These are phyloP conservation scores for Diorhabda elongata DNA, from an alignment of 1,140 invertebrate genomes.

Conservation along the genomic window DNA sequence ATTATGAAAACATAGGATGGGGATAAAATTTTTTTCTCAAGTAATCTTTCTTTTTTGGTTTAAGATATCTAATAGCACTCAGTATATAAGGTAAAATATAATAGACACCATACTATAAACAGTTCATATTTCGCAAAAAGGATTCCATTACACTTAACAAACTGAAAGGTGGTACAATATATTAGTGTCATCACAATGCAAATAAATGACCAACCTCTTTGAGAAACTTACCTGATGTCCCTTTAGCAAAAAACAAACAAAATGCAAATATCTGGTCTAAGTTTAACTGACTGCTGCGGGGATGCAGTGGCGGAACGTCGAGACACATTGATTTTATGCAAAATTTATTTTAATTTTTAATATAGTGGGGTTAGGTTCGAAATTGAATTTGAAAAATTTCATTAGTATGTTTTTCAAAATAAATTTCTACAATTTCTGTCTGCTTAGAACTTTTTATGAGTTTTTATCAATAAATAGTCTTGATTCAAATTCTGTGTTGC, in stretches of 20 bases:
- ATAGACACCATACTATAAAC: conserved; percentile 15
- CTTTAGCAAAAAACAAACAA: conserved; percentile 14
- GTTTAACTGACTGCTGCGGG: conserved; percentile 11
- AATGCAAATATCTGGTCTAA: conserved; percentile 22
- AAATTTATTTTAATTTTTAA: too few species aligned
- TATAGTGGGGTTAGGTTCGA: too few species aligned
- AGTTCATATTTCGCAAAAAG: conserved; percentile 21
- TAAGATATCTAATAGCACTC: too few species aligned
- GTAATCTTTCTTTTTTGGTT: too few species aligned
- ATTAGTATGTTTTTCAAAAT: too few species aligned
- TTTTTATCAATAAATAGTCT: too few species aligned
- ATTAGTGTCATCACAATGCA: conserved; percentile 20
- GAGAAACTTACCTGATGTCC: conserved; percentile 14
- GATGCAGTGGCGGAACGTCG: neutral
- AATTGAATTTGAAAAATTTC: too few species aligned
- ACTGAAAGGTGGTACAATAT: conserved; percentile 20
- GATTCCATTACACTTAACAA: conserved; percentile 20
- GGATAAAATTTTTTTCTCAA: too few species aligned
- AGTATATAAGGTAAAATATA: conserved; percentile 11
- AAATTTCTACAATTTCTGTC: too few species aligned
- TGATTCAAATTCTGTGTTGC: too few species aligned
- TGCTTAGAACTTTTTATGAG: too few species aligned
- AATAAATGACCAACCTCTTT: conserved; percentile 21
- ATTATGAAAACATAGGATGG: too few species aligned
- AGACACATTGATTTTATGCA: neutral